Evolutionary conservation across 1,140 invertebrate species (phyloP).

Genomic region (Orussus abietinus): DNA sequence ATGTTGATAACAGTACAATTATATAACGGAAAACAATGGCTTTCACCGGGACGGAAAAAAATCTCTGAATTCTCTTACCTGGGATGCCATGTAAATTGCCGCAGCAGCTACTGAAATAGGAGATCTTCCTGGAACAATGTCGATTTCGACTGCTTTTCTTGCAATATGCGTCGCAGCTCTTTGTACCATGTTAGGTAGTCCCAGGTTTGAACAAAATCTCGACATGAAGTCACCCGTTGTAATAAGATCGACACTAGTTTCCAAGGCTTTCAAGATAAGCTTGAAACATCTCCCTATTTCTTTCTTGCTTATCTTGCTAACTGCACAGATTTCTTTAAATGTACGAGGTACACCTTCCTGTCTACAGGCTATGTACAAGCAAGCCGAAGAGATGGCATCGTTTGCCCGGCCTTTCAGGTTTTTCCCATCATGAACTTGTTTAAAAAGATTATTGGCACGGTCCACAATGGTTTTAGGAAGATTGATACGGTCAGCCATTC

Average conservation of each 20-base stretch:
- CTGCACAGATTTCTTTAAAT: conserved; percentile 98
- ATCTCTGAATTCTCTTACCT: conserved; percentile 54
- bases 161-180: conserved; percentile 96
- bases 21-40: conserved; percentile 3
- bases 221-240: conserved; percentile 99
- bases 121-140: conserved; percentile 97
- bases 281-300: conserved; percentile 98
- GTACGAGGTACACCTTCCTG: conserved; percentile 98
- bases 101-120: conserved; percentile 99
- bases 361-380: conserved; percentile 97
- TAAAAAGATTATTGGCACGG: conserved; percentile 93
- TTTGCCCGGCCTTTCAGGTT: conserved; percentile 89
- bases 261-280: conserved; percentile 85
- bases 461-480: conserved; percentile 93
- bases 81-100: conserved; percentile 99
- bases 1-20: conserved; percentile 10
- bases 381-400: conserved; percentile 97
- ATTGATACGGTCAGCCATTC: conserved; percentile 98
- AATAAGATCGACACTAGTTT: conserved; percentile 96
- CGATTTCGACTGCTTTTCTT: conserved; percentile 91
- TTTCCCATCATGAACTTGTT: conserved; percentile 97
- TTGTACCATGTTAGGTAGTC: conserved; percentile 88
- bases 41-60: conserved; percentile 7
- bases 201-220: conserved; percentile 82
- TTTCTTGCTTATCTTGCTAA: conserved; percentile 98